Percentiles rank a stretch among this genome's conserved stretches.
phyloP scores from a whole-genome alignment of 1,140 invertebrate genomes.

The Drosophila yakuba region DNA sequence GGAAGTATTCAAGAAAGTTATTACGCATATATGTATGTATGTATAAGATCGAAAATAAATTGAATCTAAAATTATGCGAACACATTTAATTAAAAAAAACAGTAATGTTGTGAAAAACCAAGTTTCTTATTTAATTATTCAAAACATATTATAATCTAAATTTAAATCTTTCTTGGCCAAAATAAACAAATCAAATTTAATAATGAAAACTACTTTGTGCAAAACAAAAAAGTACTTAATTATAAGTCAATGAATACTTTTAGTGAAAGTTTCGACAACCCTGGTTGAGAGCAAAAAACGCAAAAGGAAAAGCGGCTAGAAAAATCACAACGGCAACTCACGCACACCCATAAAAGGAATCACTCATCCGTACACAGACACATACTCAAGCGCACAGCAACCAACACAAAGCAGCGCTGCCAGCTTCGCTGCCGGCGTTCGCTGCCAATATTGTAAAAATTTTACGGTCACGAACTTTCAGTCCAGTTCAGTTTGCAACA shows the following conservation, averaged over 20 bases:
- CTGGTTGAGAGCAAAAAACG: conserved; percentile 48
- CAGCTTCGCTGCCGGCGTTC: conserved; percentile 22
- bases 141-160: too few species aligned
- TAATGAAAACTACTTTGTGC: too few species aligned
- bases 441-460: conserved; percentile 74
- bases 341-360: conserved; percentile 33
- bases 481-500: conserved; percentile 78
- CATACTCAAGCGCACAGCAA: conserved; percentile 12
- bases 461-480: conserved; percentile 73
- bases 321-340: conserved; percentile 69
- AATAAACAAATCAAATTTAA: too few species aligned
- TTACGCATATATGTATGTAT: too few species aligned
- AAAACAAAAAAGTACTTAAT: not conserved
- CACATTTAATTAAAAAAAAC: too few species aligned
- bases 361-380: conserved; percentile 17
- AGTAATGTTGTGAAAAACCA: too few species aligned
- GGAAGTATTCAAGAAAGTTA: too few species aligned
- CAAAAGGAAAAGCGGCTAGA: conserved; percentile 49
- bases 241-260: not conserved
- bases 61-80: too few species aligned
- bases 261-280: not conserved
- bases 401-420: conserved; percentile 47
- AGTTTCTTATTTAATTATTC: too few species aligned
- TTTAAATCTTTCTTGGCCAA: too few species aligned
- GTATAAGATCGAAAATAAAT: too few species aligned